Evolutionary conservation across 2,888 invertebrate genomes (phyloP).

Genomic region (Trichogramma evanescens): DNA sequence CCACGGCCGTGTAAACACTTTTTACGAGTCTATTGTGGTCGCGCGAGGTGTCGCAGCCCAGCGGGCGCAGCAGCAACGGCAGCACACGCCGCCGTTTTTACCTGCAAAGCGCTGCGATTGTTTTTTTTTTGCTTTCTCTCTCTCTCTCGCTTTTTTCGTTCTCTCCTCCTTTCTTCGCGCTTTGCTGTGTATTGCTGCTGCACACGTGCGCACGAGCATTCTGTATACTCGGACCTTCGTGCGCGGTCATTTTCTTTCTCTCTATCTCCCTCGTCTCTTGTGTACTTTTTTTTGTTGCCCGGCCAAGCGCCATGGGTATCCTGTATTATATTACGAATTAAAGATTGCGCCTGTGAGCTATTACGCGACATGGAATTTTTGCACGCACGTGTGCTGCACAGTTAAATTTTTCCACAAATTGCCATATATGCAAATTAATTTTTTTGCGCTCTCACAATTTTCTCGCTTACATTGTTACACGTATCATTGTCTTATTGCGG

Average conservation of each 20-base stretch:
- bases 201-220: not conserved
- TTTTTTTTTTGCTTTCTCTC: not conserved
- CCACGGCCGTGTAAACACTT: constrained; percentile 18
- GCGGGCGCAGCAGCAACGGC: not conserved
- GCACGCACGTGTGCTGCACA: no score
- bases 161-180: not conserved
- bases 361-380: no score
- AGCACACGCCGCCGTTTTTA: not conserved
- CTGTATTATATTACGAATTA: no score
- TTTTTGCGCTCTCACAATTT: no score
- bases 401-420: no score
- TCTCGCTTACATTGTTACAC: no score
- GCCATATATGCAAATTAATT: no score
- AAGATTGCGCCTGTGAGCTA: no score
- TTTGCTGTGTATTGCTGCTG: constrained; percentile 13
- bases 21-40: constrained; percentile 13
- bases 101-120: not conserved
- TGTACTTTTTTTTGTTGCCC: not conserved
- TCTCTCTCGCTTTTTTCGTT: constrained; percentile 9
- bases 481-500: no score
- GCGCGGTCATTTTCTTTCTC: constrained; percentile 10
- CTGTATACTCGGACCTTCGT: not conserved
- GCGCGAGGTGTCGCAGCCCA: not conserved
- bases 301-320: constrained; percentile 1
- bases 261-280: not conserved